phyloP scores from a whole-genome alignment of 2,113 vertebrate species.

The Oostethus manadensis region DNA sequence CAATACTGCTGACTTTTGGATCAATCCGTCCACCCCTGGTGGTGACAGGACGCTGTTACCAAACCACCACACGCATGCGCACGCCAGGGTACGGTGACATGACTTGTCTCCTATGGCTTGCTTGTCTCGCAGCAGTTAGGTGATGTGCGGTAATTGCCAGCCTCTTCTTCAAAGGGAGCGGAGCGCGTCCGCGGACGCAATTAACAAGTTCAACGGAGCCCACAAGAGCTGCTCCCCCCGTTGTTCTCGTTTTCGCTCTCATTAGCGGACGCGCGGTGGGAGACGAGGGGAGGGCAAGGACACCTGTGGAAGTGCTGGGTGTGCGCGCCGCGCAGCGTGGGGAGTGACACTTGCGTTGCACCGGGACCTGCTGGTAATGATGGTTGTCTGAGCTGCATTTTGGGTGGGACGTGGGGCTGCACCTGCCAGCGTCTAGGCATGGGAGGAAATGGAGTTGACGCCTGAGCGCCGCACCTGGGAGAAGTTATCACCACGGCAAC shows the following conservation, averaged over 20 bases:
- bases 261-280: slow-evolving; percentile 53
- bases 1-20: too few species aligned
- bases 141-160: slow-evolving; percentile 76
- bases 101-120: slow-evolving; percentile 70
- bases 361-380: slow-evolving; percentile 60
- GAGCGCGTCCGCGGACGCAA: slow-evolving; percentile 73
- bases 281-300: slow-evolving; percentile 35
- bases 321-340: slow-evolving; percentile 25
- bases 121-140: slow-evolving; percentile 75
- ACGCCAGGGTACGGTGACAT: slow-evolving; percentile 44
- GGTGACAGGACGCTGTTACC: slow-evolving; percentile 47
- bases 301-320: slow-evolving; percentile 58
- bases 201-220: slow-evolving; percentile 74
- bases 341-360: slow-evolving; percentile 37
- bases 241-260: slow-evolving; percentile 75
- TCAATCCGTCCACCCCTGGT: background rate
- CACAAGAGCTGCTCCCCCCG: slow-evolving; percentile 69
- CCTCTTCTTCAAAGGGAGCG: slow-evolving; percentile 78
- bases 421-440: slow-evolving; percentile 59
- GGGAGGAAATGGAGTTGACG: slow-evolving; percentile 36
- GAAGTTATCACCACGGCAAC: slow-evolving; percentile 75
- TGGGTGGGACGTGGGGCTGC: slow-evolving; percentile 33
- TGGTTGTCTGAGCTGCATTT: slow-evolving; percentile 54
- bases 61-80: slow-evolving; percentile 31
- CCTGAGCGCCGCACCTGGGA: slow-evolving; percentile 58